Percentiles rank a stretch among this genome's conserved stretches.
phyloP scores from a whole-genome alignment of 2,888 invertebrate genomes.

The Orthonevra nobilis region DNA sequence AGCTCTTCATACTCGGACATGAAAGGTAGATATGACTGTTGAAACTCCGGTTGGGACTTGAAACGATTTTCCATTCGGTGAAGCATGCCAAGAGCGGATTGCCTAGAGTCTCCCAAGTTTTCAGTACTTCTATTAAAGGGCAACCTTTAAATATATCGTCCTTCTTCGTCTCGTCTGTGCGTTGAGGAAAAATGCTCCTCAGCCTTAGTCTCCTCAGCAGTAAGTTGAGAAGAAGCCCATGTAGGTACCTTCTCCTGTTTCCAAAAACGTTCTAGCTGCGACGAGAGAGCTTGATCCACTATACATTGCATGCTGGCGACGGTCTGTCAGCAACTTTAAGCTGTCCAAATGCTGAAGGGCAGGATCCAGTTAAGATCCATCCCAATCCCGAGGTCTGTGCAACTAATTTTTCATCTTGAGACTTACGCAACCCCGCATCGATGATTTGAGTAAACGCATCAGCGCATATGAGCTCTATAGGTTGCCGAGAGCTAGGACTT shows the following conservation, averaged over 20 bases:
- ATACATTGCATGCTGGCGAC: background rate
- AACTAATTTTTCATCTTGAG: background rate
- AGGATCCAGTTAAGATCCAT: background rate
- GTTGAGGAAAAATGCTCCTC: background rate
- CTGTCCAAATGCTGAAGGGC: background rate
- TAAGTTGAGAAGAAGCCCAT: background rate
- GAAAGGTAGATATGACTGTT: background rate
- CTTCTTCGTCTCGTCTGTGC: background rate
- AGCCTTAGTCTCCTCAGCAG: background rate
- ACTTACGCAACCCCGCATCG: background rate
- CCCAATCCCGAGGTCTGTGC: background rate
- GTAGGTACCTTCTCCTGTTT: background rate
- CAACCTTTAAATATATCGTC: background rate
- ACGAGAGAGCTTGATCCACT: background rate
- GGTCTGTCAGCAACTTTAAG: background rate
- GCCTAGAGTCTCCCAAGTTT: background rate
- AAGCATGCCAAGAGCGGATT: background rate
- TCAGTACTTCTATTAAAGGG: background rate
- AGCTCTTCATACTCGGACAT: conserved; percentile 2
- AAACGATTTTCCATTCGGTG: background rate
- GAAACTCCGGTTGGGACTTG: background rate
- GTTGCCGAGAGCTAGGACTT: background rate
- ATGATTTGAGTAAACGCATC: background rate
- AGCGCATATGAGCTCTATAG: background rate
- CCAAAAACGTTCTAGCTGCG: background rate